Base-by-base conservation (phyloP, 2,888 invertebrate species). In the Caenorhabditis afra region DNA sequence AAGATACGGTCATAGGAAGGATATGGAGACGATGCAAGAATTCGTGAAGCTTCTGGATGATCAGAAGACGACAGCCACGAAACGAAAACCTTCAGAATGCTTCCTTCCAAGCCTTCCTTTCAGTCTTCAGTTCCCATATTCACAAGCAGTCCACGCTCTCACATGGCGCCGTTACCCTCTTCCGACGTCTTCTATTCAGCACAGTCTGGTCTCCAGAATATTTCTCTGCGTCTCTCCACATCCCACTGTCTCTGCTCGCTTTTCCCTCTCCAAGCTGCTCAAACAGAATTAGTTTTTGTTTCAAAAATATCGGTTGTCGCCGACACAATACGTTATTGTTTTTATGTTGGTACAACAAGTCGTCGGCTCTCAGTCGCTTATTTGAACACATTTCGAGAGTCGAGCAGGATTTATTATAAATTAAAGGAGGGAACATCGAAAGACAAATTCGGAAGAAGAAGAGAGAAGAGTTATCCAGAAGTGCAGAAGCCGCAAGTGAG, bases 281-380 rank as follows among this genome's bases (percentile, higher is more conserved):
- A 73, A 73, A 73, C 50, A 64, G 3, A 41, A 45, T 49, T 44
- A 39, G 50, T 64, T 73, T 64, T 73, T 70, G 73, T 73, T 73
- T 73, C 73, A 73, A 73, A 62, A 73, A 73, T 64, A 73, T 62
- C 70, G 49, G 1, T 16, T 22, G 53, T 61, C 49, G 39, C 37
- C 68, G 61, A 55, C 61, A 73, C 73, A 73, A 73, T 64, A 64
- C 64, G 73, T 58, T 64, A 73, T 73, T 73, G 73, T 73, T 64
- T 73, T 64, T 73, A 64, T 64, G 64, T 73, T 73, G 64, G 64
- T 64, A 64, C 64, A 64, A 64, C 64, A 61, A 16, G 23, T 58
- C 45, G 12, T 20, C n/a, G 37, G 11, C 37, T 29, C n/a, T n/a
- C n/a, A n/a, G n/a, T 37, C 29, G 29, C 29, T 44, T 71, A 50